Evolutionary conservation across 2,113 vertebrate genomes (phyloP).

Genomic region (Apeltes quadracus): DNA sequence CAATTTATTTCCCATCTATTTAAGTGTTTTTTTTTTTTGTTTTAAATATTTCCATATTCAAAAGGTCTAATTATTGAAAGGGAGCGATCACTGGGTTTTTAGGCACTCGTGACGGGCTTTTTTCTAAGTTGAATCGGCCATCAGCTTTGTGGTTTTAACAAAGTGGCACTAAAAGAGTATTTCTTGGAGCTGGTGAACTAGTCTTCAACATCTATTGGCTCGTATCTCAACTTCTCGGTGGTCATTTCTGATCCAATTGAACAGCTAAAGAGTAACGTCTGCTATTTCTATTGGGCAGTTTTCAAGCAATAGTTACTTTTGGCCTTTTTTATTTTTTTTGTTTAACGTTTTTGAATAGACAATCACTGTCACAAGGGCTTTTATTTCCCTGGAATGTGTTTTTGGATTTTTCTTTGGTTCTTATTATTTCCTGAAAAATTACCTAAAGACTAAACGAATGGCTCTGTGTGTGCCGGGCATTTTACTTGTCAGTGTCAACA

Average conservation of each 20-base stretch:
- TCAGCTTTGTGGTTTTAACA: constrained; percentile 48
- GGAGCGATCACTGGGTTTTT: constrained; percentile 49
- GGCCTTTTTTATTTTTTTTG: constrained; percentile 38
- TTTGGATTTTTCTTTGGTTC: constrained; percentile 20
- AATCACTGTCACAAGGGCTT: constrained; percentile 86
- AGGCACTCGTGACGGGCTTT: constrained; percentile 40
- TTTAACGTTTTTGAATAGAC: constrained; percentile 77
- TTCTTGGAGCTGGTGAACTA: constrained; percentile 58
- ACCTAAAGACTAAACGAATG: constrained; percentile 77
- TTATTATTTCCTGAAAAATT: constrained; percentile 56
- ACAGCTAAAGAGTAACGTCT: constrained; percentile 55
- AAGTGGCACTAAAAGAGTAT: constrained; percentile 45
- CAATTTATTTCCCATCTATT: constrained; percentile 78
- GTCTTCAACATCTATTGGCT: constrained; percentile 64
- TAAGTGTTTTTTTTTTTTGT: constrained; percentile 60
- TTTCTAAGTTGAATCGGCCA: constrained; percentile 46
- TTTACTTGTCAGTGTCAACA: constrained; percentile 77
- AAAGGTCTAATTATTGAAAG: constrained; percentile 64
- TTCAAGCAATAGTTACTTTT: constrained; percentile 79
- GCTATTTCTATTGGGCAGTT: constrained; percentile 71
- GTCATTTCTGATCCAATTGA: constrained; percentile 61
- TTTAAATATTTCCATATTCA: constrained; percentile 56
- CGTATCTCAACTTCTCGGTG: constrained; percentile 52
- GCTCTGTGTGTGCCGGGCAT: constrained; percentile 77
- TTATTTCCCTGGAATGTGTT: constrained; percentile 82